Percentiles rank a stretch among this genome's conserved stretches.
phyloP scores from a whole-genome alignment of 2,888 invertebrate genomes.

The Patella ulyssiponensis region DNA sequence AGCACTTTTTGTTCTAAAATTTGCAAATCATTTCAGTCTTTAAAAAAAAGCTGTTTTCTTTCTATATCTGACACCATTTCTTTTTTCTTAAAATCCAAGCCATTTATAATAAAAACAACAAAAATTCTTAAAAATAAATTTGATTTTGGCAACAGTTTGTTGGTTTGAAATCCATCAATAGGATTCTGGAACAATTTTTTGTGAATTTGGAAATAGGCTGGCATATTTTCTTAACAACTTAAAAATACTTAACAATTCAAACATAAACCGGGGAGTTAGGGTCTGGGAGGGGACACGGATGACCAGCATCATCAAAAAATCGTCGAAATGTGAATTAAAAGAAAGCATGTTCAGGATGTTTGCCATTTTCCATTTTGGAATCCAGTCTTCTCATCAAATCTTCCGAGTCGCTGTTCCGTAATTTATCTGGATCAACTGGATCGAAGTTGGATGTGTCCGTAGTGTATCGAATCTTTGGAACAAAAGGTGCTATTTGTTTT shows the following conservation, averaged over 20 bases:
- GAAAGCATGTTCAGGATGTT: constrained; percentile 92
- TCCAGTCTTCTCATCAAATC: constrained; percentile 52
- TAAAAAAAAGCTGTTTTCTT: neutral
- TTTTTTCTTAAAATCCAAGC: no score
- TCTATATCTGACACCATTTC: no score
- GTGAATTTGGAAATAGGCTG: neutral
- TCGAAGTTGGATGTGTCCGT: no score
- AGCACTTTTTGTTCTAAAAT: neutral
- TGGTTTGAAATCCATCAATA: no score
- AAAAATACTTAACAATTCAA: constrained; percentile 27
- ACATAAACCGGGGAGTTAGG: constrained; percentile 56
- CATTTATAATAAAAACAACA: no score
- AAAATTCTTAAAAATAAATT: no score
- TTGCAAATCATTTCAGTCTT: neutral
- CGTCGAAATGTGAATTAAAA: constrained; percentile 99
- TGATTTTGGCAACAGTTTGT: no score
- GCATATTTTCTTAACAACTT: no score
- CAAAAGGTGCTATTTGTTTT: no score
- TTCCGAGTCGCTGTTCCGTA: constrained; percentile 56
- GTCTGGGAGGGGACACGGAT: constrained; percentile 57
- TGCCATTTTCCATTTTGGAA: no score
- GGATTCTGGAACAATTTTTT: neutral
- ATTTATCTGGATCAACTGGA: constrained; percentile 69
- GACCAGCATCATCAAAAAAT: constrained; percentile 85
- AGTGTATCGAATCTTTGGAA: no score